A percentile compares a stretch with the other conserved stretches of the same genome.
Conservation (phyloP, 2,113 vertebrate genomes). For the Terrapene triunguis region DNA sequence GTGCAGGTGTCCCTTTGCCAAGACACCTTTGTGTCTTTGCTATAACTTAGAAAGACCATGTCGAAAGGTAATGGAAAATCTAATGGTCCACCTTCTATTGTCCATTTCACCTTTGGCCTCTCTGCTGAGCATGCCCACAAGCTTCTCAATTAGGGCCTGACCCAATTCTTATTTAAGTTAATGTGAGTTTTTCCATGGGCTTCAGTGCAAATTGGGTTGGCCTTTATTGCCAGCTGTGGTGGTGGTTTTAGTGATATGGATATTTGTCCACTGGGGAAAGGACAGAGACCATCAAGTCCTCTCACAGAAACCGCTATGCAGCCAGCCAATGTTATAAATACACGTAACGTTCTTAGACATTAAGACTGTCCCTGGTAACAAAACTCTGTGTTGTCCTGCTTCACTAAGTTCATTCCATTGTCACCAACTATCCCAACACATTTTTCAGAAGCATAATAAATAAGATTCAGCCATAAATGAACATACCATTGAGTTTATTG, state of each 20-base stretch:
- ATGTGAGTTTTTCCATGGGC: not conserved
- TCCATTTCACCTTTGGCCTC: not conserved
- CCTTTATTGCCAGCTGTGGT: not conserved
- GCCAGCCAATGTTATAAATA: not conserved
- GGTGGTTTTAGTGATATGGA: not conserved
- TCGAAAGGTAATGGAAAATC: not conserved
- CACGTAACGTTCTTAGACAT: not conserved
- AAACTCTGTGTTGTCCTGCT: not conserved
- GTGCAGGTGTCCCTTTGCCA: not conserved
- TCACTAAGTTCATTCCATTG: slow-evolving; percentile 24
- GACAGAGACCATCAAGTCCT: not conserved
- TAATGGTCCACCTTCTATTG: not conserved
- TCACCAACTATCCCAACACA: slow-evolving; percentile 22
- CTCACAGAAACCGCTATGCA: not conserved
- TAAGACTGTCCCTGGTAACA: not conserved
- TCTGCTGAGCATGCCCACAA: not conserved
- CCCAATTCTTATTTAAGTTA: not conserved
- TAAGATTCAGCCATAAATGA: slow-evolving; percentile 72
- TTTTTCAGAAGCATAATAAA: slow-evolving; percentile 57
- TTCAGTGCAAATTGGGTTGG: not conserved
- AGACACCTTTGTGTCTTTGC: not conserved
- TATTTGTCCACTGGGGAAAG: not conserved
- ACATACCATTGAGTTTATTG: slow-evolving; percentile 76
- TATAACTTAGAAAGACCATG: not conserved
- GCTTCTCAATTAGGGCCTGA: not conserved